phyloP scores from a whole-genome alignment of 2,113 vertebrate genomes.

The Petromus typicus region DNA sequence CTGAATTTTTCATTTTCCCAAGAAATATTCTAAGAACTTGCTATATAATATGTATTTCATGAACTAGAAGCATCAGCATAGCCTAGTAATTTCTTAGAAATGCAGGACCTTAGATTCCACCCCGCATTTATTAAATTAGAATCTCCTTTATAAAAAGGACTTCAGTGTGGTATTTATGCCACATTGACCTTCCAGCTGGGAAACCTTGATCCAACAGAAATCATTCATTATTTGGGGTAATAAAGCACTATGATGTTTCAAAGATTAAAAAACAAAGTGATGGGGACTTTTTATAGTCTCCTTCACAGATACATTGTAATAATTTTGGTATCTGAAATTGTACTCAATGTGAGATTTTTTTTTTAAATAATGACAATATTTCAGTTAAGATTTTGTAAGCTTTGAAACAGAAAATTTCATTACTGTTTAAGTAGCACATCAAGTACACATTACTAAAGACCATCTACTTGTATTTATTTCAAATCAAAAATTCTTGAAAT shows the following conservation, averaged over 20 bases:
- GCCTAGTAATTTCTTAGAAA: background rate
- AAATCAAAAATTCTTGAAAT: slow-evolving; percentile 17
- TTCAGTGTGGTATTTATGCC: background rate
- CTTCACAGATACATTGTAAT: background rate
- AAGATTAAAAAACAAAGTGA: background rate
- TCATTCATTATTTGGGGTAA: background rate
- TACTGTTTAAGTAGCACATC: background rate
- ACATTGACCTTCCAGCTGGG: background rate
- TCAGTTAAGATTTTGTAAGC: background rate
- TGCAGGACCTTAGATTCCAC: background rate
- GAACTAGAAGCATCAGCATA: background rate
- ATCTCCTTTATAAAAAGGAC: background rate
- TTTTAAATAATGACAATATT: background rate
- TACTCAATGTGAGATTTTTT: background rate
- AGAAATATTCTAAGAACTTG: background rate
- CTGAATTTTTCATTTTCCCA: background rate
- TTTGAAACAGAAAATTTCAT: background rate
- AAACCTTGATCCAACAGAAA: background rate
- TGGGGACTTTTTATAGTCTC: background rate
- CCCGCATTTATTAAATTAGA: background rate
- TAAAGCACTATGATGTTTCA: background rate
- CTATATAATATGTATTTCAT: background rate
- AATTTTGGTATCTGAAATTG: background rate
- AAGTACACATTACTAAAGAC: background rate
- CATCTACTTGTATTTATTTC: background rate